phyloP scores from a whole-genome alignment of 2,113 vertebrate genomes.

The Muscicapa adusta region DNA sequence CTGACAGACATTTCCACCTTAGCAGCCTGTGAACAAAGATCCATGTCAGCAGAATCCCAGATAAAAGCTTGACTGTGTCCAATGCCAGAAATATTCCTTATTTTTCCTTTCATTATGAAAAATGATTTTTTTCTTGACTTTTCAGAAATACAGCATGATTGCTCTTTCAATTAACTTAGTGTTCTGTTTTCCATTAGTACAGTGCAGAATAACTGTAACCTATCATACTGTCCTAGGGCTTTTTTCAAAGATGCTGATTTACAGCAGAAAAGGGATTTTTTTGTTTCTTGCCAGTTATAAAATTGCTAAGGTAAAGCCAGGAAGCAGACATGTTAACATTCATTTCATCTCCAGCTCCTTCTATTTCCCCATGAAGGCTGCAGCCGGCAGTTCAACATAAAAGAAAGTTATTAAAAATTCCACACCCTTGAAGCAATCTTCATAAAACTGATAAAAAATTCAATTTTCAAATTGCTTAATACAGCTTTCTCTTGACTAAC shows the following conservation, averaged over 20 bases:
- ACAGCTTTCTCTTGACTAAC: constrained; percentile 36
- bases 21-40: not conserved
- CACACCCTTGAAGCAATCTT: constrained; percentile 30
- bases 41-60: not conserved
- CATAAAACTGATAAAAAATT: constrained; percentile 48
- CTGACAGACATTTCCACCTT: not conserved
- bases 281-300: constrained; percentile 16
- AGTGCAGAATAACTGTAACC: constrained; percentile 31
- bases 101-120: constrained; percentile 60
- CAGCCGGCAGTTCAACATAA: constrained; percentile 30
- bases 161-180: constrained; percentile 59
- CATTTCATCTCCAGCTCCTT: constrained; percentile 31
- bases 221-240: not conserved
- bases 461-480: constrained; percentile 53
- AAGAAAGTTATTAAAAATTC: constrained; percentile 60
- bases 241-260: constrained; percentile 48
- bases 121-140: constrained; percentile 60
- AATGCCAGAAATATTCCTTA: constrained; percentile 9
- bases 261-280: constrained; percentile 32
- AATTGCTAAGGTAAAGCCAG: constrained; percentile 31
- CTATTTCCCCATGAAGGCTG: constrained; percentile 14
- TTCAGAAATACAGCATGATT: constrained; percentile 45
- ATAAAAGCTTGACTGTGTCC: not conserved
- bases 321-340: not conserved
- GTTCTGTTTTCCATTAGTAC: constrained; percentile 53